phyloP scores from a whole-genome alignment of 2,888 invertebrate species.

The Chironomus tentans region DNA sequence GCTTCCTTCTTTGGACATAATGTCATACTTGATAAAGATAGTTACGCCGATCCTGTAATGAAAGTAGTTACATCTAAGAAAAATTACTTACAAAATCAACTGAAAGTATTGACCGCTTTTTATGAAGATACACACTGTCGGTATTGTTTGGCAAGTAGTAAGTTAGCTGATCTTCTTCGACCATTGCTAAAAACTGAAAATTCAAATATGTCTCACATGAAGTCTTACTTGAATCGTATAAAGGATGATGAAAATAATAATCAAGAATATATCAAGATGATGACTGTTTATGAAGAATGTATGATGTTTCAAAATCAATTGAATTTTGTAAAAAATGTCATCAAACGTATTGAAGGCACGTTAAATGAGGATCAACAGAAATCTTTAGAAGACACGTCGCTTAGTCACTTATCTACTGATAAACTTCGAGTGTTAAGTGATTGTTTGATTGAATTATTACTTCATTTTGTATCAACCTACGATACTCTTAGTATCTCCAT shows the following conservation, averaged over 20 bases:
- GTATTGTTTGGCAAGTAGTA: conserved; percentile 74
- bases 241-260: conserved; percentile 49
- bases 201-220: conserved; percentile 73
- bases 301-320: conserved; percentile 81
- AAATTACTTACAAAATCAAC: conserved; percentile 44
- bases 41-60: conserved; percentile 38
- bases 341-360: conserved; percentile 60
- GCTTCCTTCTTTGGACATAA: conserved; percentile 92
- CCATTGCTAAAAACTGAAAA: conserved; percentile 71
- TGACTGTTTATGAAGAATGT: conserved; percentile 59
- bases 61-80: conserved; percentile 36
- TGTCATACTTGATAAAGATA: conserved; percentile 60
- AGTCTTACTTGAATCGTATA: conserved; percentile 65
- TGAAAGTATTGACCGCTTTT: conserved; percentile 57
- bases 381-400: conserved; percentile 40
- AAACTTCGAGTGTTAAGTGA: conserved; percentile 75
- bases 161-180: conserved; percentile 68
- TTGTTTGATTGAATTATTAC: conserved; percentile 68
- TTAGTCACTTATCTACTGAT: conserved; percentile 64
- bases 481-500: conserved; percentile 43
- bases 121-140: conserved; percentile 73
- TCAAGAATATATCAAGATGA: conserved; percentile 44
- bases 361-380: conserved; percentile 35
- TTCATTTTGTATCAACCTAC: conserved; percentile 58
- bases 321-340: conserved; percentile 69